Evolutionary conservation across 2,113 vertebrate species (phyloP).

Genomic region (Herpailurus yagouaroundi): DNA sequence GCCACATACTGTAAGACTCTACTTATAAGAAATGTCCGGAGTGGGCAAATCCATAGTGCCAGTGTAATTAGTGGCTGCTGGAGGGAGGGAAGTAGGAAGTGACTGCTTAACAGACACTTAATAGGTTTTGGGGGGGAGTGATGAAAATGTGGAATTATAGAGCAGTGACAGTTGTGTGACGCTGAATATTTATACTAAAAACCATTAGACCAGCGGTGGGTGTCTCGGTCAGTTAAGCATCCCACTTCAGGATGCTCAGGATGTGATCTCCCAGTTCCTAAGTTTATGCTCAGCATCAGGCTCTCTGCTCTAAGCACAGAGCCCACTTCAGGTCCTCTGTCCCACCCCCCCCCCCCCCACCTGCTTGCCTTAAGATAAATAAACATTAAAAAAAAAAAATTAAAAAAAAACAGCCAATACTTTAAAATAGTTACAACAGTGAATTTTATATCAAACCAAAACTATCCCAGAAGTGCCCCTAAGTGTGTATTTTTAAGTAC

Average conservation of each 20-base stretch:
- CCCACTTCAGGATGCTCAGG: no score
- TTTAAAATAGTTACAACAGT: background rate
- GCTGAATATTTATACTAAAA: no score
- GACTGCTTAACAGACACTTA: background rate
- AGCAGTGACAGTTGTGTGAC: background rate
- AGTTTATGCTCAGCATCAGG: no score
- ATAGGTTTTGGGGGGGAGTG: background rate
- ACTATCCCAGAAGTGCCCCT: background rate
- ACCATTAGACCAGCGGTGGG: no score
- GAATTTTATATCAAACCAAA: background rate
- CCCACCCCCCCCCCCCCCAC: fast-evolving
- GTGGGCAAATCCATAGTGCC: background rate
- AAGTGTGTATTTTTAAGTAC: background rate
- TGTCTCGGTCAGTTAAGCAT: no score
- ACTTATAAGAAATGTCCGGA: background rate
- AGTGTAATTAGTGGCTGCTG: background rate
- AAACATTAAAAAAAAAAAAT: no score
- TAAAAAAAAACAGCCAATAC: background rate
- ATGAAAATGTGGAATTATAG: background rate
- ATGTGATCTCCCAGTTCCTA: no score
- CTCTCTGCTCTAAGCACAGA: no score
- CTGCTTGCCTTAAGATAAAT: no score
- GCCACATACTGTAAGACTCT: background rate
- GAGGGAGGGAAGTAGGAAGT: no score
- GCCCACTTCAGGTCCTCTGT: no score